These are phyloP conservation scores for Matsumyia berberina DNA, from an alignment of 2,888 invertebrate species.

Conservation along the genomic window DNA sequence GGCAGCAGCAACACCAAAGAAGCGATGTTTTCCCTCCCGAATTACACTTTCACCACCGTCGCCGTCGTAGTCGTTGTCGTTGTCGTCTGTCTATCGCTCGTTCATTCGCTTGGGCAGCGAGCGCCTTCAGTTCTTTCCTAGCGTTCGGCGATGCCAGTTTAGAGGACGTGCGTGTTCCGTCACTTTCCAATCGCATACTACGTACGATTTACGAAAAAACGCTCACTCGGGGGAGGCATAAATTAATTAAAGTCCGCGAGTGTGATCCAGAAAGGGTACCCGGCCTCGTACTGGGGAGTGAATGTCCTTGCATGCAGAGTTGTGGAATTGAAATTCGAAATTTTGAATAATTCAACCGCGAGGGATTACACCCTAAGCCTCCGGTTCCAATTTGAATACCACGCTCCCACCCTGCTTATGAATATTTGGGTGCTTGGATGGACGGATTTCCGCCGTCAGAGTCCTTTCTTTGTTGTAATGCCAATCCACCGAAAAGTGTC, in stretches of 20 bases:
- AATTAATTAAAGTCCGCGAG: conserved; percentile 69
- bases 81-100: conserved; percentile 68
- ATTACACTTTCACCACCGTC: conserved; percentile 70
- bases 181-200: conserved; percentile 30
- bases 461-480: conserved; percentile 55
- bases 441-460: conserved; percentile 24
- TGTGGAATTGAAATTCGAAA: conserved; percentile 57
- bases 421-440: conserved; percentile 38
- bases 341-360: conserved; percentile 71
- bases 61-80: conserved; percentile 19
- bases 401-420: conserved; percentile 24
- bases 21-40: conserved; percentile 70
- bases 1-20: conserved; percentile 63
- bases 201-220: conserved; percentile 47
- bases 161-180: conserved; percentile 41
- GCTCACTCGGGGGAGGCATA: conserved; percentile 61
- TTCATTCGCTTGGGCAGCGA: conserved; percentile 38
- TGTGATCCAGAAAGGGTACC: conserved; percentile 51
- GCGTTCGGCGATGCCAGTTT: conserved; percentile 69
- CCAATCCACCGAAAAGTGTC: conserved; percentile 53
- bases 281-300: background rate
- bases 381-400: conserved; percentile 44
- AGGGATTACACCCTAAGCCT: conserved; percentile 53
- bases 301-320: conserved; percentile 54
- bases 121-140: conserved; percentile 68